Evolutionary conservation across 2,113 vertebrate species (phyloP), one percentile per base, ranked within the genome.

Genomic region (Ceyx cyanopectus): DNA sequence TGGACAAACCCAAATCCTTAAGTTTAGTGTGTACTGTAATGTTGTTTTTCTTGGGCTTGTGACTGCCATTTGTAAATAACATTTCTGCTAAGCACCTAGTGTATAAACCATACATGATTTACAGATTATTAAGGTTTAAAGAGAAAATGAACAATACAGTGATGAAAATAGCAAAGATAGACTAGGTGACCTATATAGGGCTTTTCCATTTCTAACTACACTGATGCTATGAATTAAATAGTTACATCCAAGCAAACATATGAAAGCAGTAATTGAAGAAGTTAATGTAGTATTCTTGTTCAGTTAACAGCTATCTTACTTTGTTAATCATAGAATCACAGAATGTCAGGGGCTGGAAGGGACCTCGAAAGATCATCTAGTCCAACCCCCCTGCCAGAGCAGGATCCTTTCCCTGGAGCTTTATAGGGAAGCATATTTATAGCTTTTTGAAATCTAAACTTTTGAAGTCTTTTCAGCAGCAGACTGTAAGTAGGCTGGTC

Each of bases 101-200:
- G 93, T 82, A 57, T 84, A 87, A 86, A 68, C 90, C 20, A 41
- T 81, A 7, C 3, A 6, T 68, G 74, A 84, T 9, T 89, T 58
- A 67, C 24, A 83, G 30, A 84, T 85, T 88, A 79, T 60, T 48
- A 72, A 85, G 90, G 24, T 92, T 89, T 94, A 95, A 93, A 86
- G 53, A 70, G 41, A 48, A 73, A 83, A 81, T 19, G 37, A 41
- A 90, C 72, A 93, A 32, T 73, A 67, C 21, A 30, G 37, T 75
- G 20, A 81, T 69, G 46, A 67, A 85, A 84, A 81, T 83, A 15
- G 53, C 65, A 81, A 78, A 88, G 65, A 40, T 34, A 26, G 41
- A 62, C 2, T 4, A 46, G 30, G 22, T 83, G 68, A 84, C 66
- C 61, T 88, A 60, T 74, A 69, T 5, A 83, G 51, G 27, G 34